Conservation (phyloP, 53 echinoderm and acorn worm species). For the Temnopleurus reevesii region DNA sequence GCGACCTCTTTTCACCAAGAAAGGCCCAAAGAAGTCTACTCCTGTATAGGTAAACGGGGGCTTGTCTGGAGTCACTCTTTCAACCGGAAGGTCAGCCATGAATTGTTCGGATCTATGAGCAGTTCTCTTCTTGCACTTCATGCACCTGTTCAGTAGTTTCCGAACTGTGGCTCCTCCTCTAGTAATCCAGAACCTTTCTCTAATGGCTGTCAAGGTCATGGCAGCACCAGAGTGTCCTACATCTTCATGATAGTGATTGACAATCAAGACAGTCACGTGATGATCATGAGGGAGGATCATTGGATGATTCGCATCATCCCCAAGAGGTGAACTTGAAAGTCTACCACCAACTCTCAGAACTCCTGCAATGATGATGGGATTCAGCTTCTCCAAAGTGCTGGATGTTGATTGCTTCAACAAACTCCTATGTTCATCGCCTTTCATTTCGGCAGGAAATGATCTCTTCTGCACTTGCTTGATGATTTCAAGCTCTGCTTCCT, state of each 20-base stretch:
- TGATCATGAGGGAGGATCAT: conserved; percentile 62
- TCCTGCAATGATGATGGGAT: conserved; percentile 43
- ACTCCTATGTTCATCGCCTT: not conserved
- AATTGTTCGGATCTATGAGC: conserved; percentile 2
- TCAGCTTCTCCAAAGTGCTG: conserved; percentile 36
- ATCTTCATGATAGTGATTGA: not conserved
- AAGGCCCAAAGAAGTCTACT: conserved; percentile 67
- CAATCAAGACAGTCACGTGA: not conserved
- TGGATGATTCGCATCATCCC: conserved; percentile 53
- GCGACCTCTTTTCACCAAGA: conserved; percentile 60
- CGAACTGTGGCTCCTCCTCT: conserved; percentile 56
- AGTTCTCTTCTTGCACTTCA: conserved; percentile 57
- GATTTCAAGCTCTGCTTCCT: not conserved
- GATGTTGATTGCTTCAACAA: not conserved
- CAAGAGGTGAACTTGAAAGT: conserved; percentile 37
- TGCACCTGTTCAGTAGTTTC: conserved; percentile 54
- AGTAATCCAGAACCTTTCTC: conserved; percentile 63
- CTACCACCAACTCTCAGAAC: conserved; percentile 60
- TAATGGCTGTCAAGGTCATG: conserved; percentile 50
- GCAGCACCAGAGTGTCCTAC: conserved; percentile 65
- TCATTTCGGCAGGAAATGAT: not conserved
- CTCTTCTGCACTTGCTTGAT: not conserved
- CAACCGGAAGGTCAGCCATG: conserved; percentile 66
- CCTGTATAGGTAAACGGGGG: conserved; percentile 58
- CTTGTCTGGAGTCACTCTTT: conserved; percentile 63